phyloP scores from a whole-genome alignment of 2,888 invertebrate genomes.

The Leptinotarsa rubiginosa region DNA sequence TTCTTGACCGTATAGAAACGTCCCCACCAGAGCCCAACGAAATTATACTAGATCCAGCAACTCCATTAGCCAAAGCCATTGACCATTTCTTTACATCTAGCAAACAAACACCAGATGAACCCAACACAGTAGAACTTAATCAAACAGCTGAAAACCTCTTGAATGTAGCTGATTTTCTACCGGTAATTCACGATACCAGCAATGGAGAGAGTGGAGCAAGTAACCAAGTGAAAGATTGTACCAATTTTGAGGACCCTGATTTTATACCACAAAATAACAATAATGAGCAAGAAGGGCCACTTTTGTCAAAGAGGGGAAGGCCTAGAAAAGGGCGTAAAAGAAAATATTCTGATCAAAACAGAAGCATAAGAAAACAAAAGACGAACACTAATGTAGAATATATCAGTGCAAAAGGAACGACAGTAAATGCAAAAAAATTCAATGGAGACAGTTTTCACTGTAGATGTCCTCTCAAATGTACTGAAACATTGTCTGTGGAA shows the following conservation, averaged over 20 bases:
- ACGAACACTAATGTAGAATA: conserved; percentile 1
- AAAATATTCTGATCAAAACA: conserved; percentile 9
- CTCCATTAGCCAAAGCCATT: conserved; percentile 5
- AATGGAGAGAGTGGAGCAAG: background rate
- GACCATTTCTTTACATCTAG: background rate
- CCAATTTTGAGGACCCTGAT: conserved; percentile 1
- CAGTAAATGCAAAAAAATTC: conserved; percentile 1
- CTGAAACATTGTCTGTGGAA: conserved; percentile 6
- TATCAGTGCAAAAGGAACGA: conserved; percentile 8
- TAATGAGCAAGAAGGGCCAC: conserved; percentile 1
- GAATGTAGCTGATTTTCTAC: conserved; percentile 4
- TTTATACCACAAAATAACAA: background rate
- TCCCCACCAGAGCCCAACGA: background rate
- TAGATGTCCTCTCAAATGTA: background rate
- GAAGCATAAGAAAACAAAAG: background rate
- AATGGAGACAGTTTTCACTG: background rate
- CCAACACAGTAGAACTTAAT: background rate
- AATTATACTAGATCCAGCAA: conserved; percentile 8
- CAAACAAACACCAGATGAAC: background rate
- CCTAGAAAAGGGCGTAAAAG: conserved; percentile 2
- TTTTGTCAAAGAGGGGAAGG: background rate
- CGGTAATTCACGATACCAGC: background rate
- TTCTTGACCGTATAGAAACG: conserved; percentile 8
- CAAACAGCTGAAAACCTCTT: background rate
- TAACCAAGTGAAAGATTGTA: conserved; percentile 6